Evolutionary conservation across 2,888 invertebrate genomes (phyloP).

Genomic region (Alviniconcha strummeri): DNA sequence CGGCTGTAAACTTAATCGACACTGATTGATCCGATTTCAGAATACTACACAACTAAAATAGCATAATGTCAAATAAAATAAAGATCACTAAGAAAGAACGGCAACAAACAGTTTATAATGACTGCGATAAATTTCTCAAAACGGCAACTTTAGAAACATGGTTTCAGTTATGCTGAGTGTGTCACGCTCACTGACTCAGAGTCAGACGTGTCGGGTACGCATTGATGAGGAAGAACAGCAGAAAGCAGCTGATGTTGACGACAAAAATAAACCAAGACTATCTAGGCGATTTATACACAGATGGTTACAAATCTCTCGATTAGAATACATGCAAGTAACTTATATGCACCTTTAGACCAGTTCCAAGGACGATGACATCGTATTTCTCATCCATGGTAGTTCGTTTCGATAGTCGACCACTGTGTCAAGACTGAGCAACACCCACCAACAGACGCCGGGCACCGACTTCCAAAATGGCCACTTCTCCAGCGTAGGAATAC

Average conservation of each 20-base stretch:
- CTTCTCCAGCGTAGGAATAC: constrained; percentile 46
- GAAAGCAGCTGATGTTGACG: not conserved
- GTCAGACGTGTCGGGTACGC: constrained; percentile 12
- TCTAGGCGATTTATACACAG: not conserved
- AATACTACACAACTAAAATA: no score
- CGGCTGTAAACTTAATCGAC: no score
- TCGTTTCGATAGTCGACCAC: not conserved
- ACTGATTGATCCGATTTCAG: no score
- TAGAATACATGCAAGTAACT: not conserved
- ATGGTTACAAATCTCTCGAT: not conserved
- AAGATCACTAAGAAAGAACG: no score
- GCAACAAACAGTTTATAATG: no score
- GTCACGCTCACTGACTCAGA: no score
- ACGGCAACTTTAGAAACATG: no score
- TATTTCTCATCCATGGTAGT: constrained; percentile 98
- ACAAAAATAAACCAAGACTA: not conserved
- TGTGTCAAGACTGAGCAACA: constrained; percentile 35
- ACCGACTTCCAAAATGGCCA: constrained; percentile 43
- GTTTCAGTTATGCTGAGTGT: no score
- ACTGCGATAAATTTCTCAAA: no score
- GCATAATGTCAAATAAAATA: no score
- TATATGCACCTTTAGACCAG: constrained; percentile 88
- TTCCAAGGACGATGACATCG: constrained; percentile 98
- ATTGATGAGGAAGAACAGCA: constrained; percentile 4
- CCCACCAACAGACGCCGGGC: constrained; percentile 45